Evolutionary conservation across 2,113 vertebrate genomes (phyloP).

Genomic region (Ammodytes dubius): DNA sequence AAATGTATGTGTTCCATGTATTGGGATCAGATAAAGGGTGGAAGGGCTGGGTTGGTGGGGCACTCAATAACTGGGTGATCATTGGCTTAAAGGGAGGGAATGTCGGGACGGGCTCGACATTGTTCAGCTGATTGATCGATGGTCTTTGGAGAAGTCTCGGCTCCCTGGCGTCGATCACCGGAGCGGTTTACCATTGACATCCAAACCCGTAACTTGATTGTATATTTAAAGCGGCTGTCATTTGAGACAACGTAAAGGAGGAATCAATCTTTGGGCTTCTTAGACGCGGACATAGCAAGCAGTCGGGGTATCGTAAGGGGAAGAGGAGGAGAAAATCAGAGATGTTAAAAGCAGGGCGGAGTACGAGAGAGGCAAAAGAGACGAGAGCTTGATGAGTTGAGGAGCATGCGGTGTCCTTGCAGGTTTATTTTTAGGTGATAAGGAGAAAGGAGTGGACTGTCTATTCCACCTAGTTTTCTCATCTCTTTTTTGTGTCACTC

Average conservation of each 20-base stretch:
- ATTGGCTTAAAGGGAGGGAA: constrained; percentile 28
- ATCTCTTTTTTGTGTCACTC: constrained; percentile 31
- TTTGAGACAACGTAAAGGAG: constrained; percentile 30
- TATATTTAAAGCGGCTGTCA: constrained; percentile 22
- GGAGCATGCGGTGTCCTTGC: constrained; percentile 77
- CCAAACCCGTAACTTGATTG: constrained; percentile 17
- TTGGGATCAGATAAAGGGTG: constrained; percentile 1
- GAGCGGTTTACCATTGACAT: constrained; percentile 53
- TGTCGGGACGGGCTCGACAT: constrained; percentile 5
- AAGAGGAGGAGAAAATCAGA: neutral
- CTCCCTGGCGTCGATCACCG: constrained; percentile 28
- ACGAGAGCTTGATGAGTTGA: constrained; percentile 40
- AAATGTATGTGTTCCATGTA: constrained; percentile 47
- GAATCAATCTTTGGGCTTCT: constrained; percentile 25
- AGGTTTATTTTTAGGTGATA: constrained; percentile 78
- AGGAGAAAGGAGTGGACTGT: constrained; percentile 50
- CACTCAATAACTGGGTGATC: constrained; percentile 26
- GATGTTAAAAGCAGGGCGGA: constrained; percentile 7
- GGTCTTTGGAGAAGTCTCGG: constrained; percentile 30
- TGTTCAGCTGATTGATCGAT: constrained; percentile 56
- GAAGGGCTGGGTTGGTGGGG: neutral
- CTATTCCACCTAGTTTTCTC: constrained; percentile 31
- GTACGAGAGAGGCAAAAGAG: constrained; percentile 15
- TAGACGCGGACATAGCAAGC: neutral
- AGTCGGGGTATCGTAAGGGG: neutral